Conservation (phyloP, 2,888 invertebrate species). For the Rotaria socialis region DNA sequence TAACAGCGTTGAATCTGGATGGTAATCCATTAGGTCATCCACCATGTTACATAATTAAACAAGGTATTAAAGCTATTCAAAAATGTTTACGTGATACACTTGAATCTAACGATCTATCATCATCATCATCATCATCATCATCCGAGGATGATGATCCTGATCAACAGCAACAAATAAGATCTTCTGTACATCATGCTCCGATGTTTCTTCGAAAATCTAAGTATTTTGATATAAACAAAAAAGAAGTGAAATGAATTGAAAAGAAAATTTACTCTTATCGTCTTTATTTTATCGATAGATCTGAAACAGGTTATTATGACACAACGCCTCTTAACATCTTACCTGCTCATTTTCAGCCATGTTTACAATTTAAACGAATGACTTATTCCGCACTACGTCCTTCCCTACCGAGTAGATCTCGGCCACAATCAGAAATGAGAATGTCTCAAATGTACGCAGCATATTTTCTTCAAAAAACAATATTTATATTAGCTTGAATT, state of each 20-base stretch:
- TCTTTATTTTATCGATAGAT: not conserved
- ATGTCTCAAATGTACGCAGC: not conserved
- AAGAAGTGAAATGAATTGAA: not conserved
- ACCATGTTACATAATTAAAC: conserved; percentile 53
- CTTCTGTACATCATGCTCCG: not conserved
- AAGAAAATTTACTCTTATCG: too few relatives aligned
- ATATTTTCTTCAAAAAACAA: too few relatives aligned
- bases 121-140: not conserved
- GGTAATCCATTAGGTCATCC: conserved; percentile 58
- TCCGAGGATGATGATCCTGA: too few relatives aligned
- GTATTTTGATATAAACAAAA: not conserved
- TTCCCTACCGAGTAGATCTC: not conserved
- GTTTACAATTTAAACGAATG: not conserved
- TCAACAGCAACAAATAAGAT: not conserved
- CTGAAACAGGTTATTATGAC: not conserved
- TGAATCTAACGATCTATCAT: not conserved
- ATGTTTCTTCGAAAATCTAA: not conserved
- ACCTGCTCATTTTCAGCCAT: not conserved
- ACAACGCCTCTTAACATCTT: not conserved
- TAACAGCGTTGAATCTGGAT: conserved; percentile 55
- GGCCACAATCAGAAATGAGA: not conserved
- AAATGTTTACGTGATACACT: conserved; percentile 54
- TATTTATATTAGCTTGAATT: not conserved
- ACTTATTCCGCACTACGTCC: not conserved
- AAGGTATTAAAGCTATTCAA: conserved; percentile 53